Evolutionary conservation across 2,888 invertebrate genomes (phyloP).

Genomic region (Octonoba sinensis): DNA sequence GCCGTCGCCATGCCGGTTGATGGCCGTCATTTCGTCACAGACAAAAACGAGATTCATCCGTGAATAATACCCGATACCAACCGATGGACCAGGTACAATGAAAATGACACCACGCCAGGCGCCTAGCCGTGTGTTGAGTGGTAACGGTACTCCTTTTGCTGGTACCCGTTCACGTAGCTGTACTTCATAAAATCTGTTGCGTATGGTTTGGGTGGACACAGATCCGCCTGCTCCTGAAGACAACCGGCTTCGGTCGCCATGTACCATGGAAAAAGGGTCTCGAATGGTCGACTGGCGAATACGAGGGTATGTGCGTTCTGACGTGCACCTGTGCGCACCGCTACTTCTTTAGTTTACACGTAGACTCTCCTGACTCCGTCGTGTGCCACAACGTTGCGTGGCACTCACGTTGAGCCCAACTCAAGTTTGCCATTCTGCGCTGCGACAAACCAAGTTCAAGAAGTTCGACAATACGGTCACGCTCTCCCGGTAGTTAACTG

Average conservation of each 20-base stretch:
- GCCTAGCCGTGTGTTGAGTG: not conserved
- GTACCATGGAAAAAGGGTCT: constrained; percentile 16
- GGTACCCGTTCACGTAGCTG: constrained; percentile 17
- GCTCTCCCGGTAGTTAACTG: constrained; percentile 17
- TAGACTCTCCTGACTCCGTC: not conserved
- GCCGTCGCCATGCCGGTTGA: not conserved
- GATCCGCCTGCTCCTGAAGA: constrained; percentile 20
- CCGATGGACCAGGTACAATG: not conserved
- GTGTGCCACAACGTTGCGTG: constrained; percentile 15
- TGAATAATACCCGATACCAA: constrained; percentile 10
- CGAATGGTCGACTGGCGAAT: constrained; percentile 14
- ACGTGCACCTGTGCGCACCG: constrained; percentile 5
- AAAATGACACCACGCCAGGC: constrained; percentile 14
- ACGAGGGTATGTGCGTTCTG: not conserved
- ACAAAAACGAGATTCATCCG: constrained; percentile 29
- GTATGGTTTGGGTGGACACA: not conserved
- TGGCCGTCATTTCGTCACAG: constrained; percentile 18
- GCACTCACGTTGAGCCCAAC: constrained; percentile 16
- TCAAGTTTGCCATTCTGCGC: not conserved
- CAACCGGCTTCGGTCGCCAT: constrained; percentile 12
- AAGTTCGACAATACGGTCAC: constrained; percentile 13
- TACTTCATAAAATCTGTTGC: constrained; percentile 7
- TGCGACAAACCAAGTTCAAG: constrained; percentile 16
- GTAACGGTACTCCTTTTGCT: constrained; percentile 13
- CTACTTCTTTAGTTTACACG: not conserved